Evolutionary conservation across 2,888 invertebrate genomes (phyloP).

Genomic region (Acrocyrtus sp.): DNA sequence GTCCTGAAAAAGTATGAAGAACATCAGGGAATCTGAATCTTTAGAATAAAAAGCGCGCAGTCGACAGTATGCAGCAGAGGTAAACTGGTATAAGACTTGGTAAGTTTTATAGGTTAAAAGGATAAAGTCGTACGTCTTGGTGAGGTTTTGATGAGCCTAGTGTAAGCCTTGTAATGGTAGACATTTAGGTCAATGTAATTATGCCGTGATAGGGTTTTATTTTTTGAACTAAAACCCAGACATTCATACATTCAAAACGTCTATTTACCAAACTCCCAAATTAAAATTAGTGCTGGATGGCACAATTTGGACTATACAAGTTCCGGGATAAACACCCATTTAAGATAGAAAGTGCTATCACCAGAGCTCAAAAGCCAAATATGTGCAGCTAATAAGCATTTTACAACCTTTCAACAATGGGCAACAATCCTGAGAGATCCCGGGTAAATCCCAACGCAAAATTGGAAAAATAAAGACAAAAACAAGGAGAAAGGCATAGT

Average conservation of each 20-base stretch:
- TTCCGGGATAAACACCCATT: conserved; percentile 35
- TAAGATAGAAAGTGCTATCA: conserved; percentile 36
- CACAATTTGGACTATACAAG: conserved; percentile 29
- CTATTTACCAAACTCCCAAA: conserved; percentile 28
- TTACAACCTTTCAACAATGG: too few relatives aligned
- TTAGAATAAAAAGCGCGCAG: conserved; percentile 26
- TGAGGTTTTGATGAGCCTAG: too few relatives aligned
- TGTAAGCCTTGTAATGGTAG: conserved; percentile 16
- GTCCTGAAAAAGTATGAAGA: neutral
- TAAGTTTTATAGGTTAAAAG: conserved; percentile 25
- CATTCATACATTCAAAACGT: conserved; percentile 47
- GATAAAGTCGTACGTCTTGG: conserved; percentile 42
- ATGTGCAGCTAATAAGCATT: neutral
- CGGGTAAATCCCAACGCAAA: conserved; percentile 15
- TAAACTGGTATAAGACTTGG: conserved; percentile 2
- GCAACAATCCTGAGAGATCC: conserved; percentile 14
- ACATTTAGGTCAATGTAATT: conserved; percentile 48
- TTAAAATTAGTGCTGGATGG: conserved; percentile 1
- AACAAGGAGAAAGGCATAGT: conserved; percentile 29
- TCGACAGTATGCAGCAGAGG: conserved; percentile 6
- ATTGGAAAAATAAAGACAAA: conserved; percentile 4
- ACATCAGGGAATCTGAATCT: neutral
- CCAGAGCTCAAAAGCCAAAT: conserved; percentile 31
- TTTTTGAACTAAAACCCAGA: conserved; percentile 42
- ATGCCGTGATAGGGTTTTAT: conserved; percentile 30